Base-by-base conservation (phyloP, 53 echinoderm and acorn worm species). In the Hippasteria phrygiana region DNA sequence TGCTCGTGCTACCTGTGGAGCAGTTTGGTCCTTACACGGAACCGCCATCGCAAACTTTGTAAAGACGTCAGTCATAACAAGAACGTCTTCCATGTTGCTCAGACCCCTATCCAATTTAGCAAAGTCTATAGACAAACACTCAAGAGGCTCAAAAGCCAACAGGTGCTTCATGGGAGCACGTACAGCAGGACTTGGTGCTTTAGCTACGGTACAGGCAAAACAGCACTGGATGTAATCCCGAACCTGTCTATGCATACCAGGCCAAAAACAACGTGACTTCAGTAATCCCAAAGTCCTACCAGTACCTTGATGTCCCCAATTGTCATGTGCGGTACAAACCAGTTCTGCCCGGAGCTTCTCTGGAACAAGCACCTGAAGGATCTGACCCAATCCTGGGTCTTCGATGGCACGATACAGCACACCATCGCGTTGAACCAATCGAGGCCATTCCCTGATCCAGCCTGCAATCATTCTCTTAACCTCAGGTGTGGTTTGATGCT, bases 241-340 rank as follows among this genome's bases (percentile, higher is more conserved):
- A n/a, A n/a, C n/a, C n/a, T n/a, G n/a, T n/a, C n/a, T n/a, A n/a
- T n/a, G n/a, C n/a, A n/a, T n/a, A n/a, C n/a, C n/a, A n/a, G n/a
- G n/a, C n/a, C n/a, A n/a, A n/a, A n/a, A n/a, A n/a, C n/a, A n/a
- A n/a, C n/a, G n/a, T n/a, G 8, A 38, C 38, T 72, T 77, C 59
- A 91, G 33, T 10, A 91, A 36, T 43, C 41, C 74, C 37, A 88
- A 43, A 6, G 91, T 91, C 33, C 91, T 43, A 3, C 31, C 66
- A 14, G 77, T 39, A 4, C 91, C 91, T 37, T 91, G 86, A 65
- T 91, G 91, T 7, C 91, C 87, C 87, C 91, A 91, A 28, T 91
- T 50, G 41, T 91, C 75, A 62, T 91, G 91, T n/a, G 75, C 73
- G 18, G 63, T 56, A 20, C 38, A 5, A 1, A 91, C 14, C 22